Evolutionary conservation across 2,888 invertebrate species (phyloP).

Genomic region (Trichopoda pennipes): DNA sequence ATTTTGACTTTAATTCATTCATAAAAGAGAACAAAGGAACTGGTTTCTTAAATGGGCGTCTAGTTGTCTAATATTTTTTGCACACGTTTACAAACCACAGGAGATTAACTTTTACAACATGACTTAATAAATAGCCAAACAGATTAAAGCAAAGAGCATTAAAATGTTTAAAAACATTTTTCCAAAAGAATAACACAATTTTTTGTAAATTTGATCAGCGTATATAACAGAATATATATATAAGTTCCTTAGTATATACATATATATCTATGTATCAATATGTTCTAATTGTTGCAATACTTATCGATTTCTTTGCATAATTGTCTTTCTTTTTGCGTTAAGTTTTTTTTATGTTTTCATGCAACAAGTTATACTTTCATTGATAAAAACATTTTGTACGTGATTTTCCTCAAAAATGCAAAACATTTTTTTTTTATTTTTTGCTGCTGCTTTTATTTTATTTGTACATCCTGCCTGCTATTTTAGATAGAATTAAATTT

Average conservation of each 20-base stretch:
- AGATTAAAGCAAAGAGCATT: conserved; percentile 16
- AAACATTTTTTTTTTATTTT: conserved; percentile 64
- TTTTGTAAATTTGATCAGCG: neutral
- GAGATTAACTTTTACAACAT: conserved; percentile 73
- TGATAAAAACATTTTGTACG: conserved; percentile 75
- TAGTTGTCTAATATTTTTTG: conserved; percentile 68
- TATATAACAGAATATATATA: neutral
- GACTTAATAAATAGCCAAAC: neutral
- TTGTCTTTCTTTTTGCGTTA: conserved; percentile 27
- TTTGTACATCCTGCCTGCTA: conserved; percentile 3
- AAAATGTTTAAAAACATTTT: conserved; percentile 17
- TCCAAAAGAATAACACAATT: conserved; percentile 25
- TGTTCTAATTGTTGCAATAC: conserved; percentile 7
- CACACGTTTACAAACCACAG: conserved; percentile 73
- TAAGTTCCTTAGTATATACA: neutral
- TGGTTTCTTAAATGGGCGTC: conserved; percentile 68
- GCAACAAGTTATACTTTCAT: conserved; percentile 70
- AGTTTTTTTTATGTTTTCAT: conserved; percentile 25
- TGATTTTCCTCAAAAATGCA: conserved; percentile 77
- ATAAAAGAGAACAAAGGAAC: conserved; percentile 34
- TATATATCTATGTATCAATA: neutral
- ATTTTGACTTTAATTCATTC: conserved; percentile 58
- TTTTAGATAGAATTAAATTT: conserved; percentile 1
- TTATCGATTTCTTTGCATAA: conserved; percentile 34
- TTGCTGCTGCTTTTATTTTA: conserved; percentile 21